Evolutionary conservation across 2,797 vertebrate species (phyloP), one percentile per base, ranked within the genome.

Genomic region (Pseudochaenichthys georgianus): DNA sequence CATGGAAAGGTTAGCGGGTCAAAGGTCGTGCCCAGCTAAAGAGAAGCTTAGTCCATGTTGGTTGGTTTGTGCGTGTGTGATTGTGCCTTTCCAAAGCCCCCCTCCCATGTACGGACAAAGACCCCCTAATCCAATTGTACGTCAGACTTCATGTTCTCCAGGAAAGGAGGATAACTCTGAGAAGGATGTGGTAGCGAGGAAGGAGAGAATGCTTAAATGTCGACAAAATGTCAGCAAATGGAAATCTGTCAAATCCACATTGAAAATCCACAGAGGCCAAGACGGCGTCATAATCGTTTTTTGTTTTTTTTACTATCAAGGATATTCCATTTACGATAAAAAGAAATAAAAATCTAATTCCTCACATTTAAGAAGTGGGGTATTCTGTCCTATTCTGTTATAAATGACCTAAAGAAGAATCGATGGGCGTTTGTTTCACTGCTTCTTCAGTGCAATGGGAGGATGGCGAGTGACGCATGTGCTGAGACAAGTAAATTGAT

Each of bases 71-170:
- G 47, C 5, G 17, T 23, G 21, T 47, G 34, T 9, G 34, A 38
- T 38, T 38, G 53, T 45, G 48, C 58, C 52, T 64, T 70, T 72
- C 65, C 52, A 78, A 81, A 78, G 10, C 73, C 60, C 76, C 75
- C 64, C 64, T 63, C 69, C 54, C 42, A 59, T 50, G 58, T 78
- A 66, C 41, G 77, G 68, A 82, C 69, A 81, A 86, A 85, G 71
- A 82, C 75, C 75, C 4, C 61, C 57, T 88, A 88, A 88, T 89
- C 78, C 80, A 80, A 88, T 86, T 86, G 79, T 72, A 62, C 51
- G 50, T 73, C 67, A 80, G 84, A 83, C 64, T 78, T 68, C 50
- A 78, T 73, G 78, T 87, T 54, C 67, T 66, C 19, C 43, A 13
- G 9, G 48, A 12, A 64, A 51, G 21, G 38, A 64, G 53, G 46